phyloP scores from a whole-genome alignment of 2,888 invertebrate species.

The Laothoe populi region DNA sequence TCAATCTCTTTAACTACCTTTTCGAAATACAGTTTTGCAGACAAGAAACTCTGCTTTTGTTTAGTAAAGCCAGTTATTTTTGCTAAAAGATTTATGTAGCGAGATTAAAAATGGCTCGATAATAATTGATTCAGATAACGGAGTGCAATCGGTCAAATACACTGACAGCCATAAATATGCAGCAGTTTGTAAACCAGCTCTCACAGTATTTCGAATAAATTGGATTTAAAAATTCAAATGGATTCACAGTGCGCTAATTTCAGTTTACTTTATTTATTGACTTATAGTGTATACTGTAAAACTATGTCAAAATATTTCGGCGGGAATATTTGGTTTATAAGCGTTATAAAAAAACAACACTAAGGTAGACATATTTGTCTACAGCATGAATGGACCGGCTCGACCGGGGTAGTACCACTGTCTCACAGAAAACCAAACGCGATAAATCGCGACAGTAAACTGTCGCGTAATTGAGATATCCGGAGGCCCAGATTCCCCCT shows the following conservation, averaged over 20 bases:
- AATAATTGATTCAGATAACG: constrained; percentile 22
- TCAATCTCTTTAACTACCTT: too few relatives aligned
- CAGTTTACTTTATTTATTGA: constrained; percentile 3
- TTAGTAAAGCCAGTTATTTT: not conserved
- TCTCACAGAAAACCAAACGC: too few relatives aligned
- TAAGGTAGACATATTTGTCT: too few relatives aligned
- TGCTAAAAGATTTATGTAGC: not conserved
- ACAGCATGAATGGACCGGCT: too few relatives aligned
- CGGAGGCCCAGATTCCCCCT: too few relatives aligned
- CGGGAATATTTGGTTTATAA: too few relatives aligned
- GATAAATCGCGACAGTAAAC: too few relatives aligned
- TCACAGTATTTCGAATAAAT: constrained; percentile 15
- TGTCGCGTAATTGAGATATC: too few relatives aligned
- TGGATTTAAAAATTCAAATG: constrained; percentile 23
- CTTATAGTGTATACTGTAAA: not conserved
- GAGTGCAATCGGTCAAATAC: constrained; percentile 14
- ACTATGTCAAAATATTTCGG: too few relatives aligned
- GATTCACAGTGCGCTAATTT: not conserved
- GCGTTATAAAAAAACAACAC: too few relatives aligned
- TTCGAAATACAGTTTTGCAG: too few relatives aligned
- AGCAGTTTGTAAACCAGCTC: constrained; percentile 7
- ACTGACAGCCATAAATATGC: constrained; percentile 11
- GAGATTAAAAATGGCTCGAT: constrained; percentile 12
- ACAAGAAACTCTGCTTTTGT: not conserved
- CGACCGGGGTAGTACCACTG: too few relatives aligned